phyloP scores from a whole-genome alignment of 2,888 invertebrate genomes.

The Tolmerus cingulatus region DNA sequence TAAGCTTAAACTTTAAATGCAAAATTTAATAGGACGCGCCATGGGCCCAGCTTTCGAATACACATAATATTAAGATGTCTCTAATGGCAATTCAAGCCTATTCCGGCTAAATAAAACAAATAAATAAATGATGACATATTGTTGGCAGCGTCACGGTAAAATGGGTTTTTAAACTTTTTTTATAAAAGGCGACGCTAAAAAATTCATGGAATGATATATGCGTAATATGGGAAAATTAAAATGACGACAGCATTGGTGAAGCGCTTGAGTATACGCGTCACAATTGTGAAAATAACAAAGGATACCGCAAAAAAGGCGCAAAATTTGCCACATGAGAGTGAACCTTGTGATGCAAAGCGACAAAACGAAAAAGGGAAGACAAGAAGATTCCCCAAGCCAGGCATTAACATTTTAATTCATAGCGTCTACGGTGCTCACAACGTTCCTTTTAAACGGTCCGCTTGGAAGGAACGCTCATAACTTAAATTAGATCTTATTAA shows the following conservation, averaged over 20 bases:
- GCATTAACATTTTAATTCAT: constrained; percentile 18
- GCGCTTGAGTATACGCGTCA: background rate
- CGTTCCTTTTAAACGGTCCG: background rate
- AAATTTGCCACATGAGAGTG: background rate
- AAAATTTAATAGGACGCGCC: no score
- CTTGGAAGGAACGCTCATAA: background rate
- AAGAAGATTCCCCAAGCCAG: background rate
- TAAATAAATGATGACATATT: no score
- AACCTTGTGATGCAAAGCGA: background rate
- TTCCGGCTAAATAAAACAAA: no score
- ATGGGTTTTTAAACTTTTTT: no score
- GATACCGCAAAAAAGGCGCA: background rate
- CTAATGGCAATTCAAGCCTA: no score
- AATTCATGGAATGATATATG: no score
- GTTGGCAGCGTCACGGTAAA: no score
- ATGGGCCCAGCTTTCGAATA: no score
- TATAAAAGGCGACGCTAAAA: no score
- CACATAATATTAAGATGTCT: no score
- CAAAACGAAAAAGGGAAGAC: background rate
- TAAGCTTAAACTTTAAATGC: no score
- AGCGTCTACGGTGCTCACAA: background rate
- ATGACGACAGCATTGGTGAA: background rate
- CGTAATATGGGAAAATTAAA: background rate
- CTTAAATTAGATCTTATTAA: constrained; percentile 25
- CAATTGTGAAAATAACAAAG: background rate